phyloP scores from a whole-genome alignment of 2,888 invertebrate genomes.

The Troides helena region DNA sequence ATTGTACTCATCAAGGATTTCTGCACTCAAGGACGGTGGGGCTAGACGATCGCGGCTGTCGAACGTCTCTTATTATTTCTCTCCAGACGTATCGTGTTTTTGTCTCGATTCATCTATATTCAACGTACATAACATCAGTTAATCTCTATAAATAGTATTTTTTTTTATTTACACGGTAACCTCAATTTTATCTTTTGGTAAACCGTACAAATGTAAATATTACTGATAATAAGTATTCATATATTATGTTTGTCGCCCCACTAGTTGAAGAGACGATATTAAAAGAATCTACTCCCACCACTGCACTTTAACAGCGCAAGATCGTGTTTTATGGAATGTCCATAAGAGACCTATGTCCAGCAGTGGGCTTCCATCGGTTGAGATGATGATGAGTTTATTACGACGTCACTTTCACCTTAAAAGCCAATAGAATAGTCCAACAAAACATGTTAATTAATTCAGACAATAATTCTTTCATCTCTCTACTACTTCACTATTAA shows the following conservation, averaged over 20 bases:
- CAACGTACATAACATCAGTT: conserved; percentile 74
- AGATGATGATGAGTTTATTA: too few species aligned
- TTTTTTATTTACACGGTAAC: conserved; percentile 42
- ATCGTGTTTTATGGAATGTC: too few species aligned
- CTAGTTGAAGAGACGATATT: too few species aligned
- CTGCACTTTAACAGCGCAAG: too few species aligned
- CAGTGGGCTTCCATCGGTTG: too few species aligned
- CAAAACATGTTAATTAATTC: too few species aligned
- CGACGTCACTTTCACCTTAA: too few species aligned
- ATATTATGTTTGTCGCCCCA: too few species aligned
- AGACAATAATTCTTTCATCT: background rate
- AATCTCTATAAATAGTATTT: conserved; percentile 73
- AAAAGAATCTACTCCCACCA: too few species aligned
- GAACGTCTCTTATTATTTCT: conserved; percentile 76
- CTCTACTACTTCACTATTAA: background rate
- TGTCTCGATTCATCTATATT: conserved; percentile 76
- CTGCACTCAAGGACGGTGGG: conserved; percentile 76
- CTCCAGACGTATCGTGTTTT: conserved; percentile 75
- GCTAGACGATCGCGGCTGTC: conserved; percentile 71
- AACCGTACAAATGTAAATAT: background rate
- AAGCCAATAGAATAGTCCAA: too few species aligned
- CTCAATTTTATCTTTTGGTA: background rate
- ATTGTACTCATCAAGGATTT: conserved; percentile 81
- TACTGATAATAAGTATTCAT: too few species aligned
- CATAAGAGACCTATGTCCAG: too few species aligned